Percentiles rank a stretch among this genome's conserved stretches.
Evolutionary conservation across 2,888 invertebrate species (phyloP).

Genomic region (Cheilosia soror): DNA sequence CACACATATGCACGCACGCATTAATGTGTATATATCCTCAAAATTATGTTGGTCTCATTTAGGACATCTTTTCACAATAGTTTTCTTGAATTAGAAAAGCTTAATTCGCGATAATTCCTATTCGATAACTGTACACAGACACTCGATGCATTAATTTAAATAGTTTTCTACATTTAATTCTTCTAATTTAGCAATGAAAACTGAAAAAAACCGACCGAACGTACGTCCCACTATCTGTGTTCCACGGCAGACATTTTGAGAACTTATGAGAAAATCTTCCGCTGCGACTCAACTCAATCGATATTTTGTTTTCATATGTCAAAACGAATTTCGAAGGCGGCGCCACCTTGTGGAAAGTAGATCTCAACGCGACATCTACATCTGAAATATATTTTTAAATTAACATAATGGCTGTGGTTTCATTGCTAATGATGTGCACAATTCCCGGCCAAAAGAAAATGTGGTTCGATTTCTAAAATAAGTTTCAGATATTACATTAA

Average conservation of each 20-base stretch:
- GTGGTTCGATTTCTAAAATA: too few relatives aligned
- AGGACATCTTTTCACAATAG: constrained; percentile 34
- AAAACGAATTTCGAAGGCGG: constrained; percentile 6
- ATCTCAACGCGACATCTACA: neutral
- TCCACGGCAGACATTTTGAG: constrained; percentile 72
- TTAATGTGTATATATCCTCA: constrained; percentile 52
- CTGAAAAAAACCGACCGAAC: constrained; percentile 66
- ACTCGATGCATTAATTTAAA: constrained; percentile 10
- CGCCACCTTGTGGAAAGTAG: constrained; percentile 35
- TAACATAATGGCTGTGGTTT: too few relatives aligned
- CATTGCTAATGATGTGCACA: too few relatives aligned
- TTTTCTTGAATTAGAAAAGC: constrained; percentile 66
- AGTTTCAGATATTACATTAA: too few relatives aligned
- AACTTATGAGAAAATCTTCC: constrained; percentile 69
- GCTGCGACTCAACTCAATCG: constrained; percentile 58
- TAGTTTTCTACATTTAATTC: constrained; percentile 34
- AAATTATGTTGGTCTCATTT: constrained; percentile 25
- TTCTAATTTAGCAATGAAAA: constrained; percentile 65
- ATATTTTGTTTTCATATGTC: constrained; percentile 69
- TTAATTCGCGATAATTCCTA: neutral
- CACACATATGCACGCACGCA: constrained; percentile 53
- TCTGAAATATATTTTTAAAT: neutral
- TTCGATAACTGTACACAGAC: constrained; percentile 2
- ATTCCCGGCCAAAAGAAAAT: too few relatives aligned
- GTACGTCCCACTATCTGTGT: constrained; percentile 47